These are phyloP conservation scores for Leptothorax acervorum DNA, from an alignment of 2,888 invertebrate genomes.

Conservation along the genomic window DNA sequence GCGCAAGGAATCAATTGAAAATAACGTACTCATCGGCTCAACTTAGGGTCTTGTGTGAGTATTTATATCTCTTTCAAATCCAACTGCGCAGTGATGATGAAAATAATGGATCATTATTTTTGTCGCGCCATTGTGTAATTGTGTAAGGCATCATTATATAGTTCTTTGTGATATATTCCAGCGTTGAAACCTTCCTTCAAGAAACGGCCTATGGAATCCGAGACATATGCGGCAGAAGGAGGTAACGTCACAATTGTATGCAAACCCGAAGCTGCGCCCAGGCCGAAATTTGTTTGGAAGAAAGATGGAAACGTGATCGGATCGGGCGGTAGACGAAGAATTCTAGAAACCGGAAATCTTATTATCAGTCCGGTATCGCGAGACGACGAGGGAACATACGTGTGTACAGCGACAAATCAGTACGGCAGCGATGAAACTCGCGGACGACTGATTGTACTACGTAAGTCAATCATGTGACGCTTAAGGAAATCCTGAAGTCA, in stretches of 20 bases:
- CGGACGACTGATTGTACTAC: constrained; percentile 93
- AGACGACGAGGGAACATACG: constrained; percentile 95
- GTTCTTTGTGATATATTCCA: constrained; percentile 70
- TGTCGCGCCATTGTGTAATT: background rate
- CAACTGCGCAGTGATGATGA: background rate
- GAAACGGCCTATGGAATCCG: constrained; percentile 94
- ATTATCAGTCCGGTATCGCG: constrained; percentile 94
- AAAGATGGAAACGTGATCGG: constrained; percentile 93
- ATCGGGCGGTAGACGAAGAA: constrained; percentile 92
- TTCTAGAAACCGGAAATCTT: constrained; percentile 94
- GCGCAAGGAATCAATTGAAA: constrained; percentile 95
- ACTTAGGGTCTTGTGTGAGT: constrained; percentile 93
- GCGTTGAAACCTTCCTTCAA: constrained; percentile 94
- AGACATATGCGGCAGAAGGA: constrained; percentile 96
- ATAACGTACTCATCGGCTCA: constrained; percentile 95
- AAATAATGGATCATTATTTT: background rate
- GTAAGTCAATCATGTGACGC: constrained; percentile 86
- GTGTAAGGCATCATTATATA: background rate
- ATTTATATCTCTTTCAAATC: background rate
- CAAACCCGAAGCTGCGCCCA: constrained; percentile 97
- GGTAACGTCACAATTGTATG: constrained; percentile 97
- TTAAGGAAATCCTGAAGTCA: background rate
- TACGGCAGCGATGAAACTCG: constrained; percentile 95
- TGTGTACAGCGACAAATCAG: constrained; percentile 94
- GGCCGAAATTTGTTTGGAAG: constrained; percentile 95